Evolutionary conservation across 1,140 invertebrate species (phyloP).

Genomic region (Cherax quadricarinatus): DNA sequence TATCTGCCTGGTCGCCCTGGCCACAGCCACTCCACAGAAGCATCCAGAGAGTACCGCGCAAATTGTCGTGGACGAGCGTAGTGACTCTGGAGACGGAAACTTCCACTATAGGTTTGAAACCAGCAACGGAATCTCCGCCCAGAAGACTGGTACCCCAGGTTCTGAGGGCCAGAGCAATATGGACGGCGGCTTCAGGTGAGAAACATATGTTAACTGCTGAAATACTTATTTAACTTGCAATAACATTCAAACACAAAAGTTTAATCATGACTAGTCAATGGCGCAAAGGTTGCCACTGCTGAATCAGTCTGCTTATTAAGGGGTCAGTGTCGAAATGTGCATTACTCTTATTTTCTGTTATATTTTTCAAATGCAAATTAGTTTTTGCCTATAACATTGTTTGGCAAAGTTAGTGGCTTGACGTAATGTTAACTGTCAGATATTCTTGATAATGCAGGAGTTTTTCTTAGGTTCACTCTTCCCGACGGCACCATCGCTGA

Average conservation of each 20-base stretch:
- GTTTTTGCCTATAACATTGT: too few relatives aligned
- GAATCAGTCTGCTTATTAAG: too few relatives aligned
- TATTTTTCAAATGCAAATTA: neutral
- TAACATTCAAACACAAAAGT: neutral
- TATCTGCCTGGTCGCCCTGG: conserved; percentile 20
- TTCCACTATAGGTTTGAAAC: conserved; percentile 33
- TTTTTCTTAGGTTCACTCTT: conserved; percentile 1
- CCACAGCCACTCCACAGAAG: neutral
- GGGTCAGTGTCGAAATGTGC: too few relatives aligned
- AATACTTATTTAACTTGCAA: neutral
- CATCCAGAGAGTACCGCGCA: neutral
- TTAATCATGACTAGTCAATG: neutral
- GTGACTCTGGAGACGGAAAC: conserved; percentile 29
- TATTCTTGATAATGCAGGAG: neutral
- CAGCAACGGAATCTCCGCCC: conserved; percentile 15
- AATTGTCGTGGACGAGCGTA: conserved; percentile 20
- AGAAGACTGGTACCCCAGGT: conserved; percentile 14
- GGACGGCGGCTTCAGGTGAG: conserved; percentile 31
- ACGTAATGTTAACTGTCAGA: too few relatives aligned
- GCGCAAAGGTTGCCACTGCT: too few relatives aligned
- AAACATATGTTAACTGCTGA: neutral
- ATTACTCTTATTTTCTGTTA: neutral
- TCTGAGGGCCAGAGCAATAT: conserved; percentile 38
- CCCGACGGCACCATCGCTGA: conserved; percentile 20
- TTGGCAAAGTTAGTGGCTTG: too few relatives aligned